Evolutionary conservation across 1,140 invertebrate genomes (phyloP).

Genomic region (Drosophila littoralis): DNA sequence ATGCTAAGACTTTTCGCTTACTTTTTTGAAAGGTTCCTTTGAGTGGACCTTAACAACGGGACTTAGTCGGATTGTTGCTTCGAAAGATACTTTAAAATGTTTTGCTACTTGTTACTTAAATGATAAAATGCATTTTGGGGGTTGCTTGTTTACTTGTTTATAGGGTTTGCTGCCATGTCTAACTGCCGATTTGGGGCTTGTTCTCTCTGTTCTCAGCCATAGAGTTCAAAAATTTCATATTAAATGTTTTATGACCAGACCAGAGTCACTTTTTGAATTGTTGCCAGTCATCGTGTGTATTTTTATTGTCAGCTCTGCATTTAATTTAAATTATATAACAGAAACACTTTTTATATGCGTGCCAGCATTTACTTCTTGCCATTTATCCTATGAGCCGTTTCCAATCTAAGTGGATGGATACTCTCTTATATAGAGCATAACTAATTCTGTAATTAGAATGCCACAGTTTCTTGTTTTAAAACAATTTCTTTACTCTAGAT

Average conservation of each 20-base stretch:
- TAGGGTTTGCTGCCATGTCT: slow-evolving; percentile 33
- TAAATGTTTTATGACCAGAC: slow-evolving; percentile 73
- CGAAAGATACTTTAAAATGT: slow-evolving; percentile 58
- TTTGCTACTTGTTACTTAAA: slow-evolving; percentile 66
- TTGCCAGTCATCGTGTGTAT: slow-evolving; percentile 54
- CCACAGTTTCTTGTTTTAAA: neutral
- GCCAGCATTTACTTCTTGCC: slow-evolving; percentile 33
- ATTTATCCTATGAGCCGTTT: slow-evolving; percentile 23
- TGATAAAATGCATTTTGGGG: slow-evolving; percentile 72
- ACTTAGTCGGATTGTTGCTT: slow-evolving; percentile 1
- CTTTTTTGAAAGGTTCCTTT: slow-evolving; percentile 24
- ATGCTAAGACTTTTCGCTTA: slow-evolving; percentile 27
- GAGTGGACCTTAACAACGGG: slow-evolving; percentile 2
- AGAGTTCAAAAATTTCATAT: slow-evolving; percentile 60
- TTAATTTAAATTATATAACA: slow-evolving; percentile 79
- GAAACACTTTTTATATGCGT: slow-evolving; percentile 61
- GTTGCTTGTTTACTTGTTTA: slow-evolving; percentile 58
- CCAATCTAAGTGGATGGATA: slow-evolving; percentile 30
- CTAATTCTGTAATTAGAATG: neutral
- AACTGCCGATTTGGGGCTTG: slow-evolving; percentile 43
- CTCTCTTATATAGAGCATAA: neutral
- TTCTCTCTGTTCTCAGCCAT: neutral
- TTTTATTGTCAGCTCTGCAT: slow-evolving; percentile 78
- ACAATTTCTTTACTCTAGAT: neutral
- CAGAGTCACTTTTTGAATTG: slow-evolving; percentile 53